Evolutionary conservation across 2,113 vertebrate species (phyloP).

Genomic region (Anhinga anhinga): DNA sequence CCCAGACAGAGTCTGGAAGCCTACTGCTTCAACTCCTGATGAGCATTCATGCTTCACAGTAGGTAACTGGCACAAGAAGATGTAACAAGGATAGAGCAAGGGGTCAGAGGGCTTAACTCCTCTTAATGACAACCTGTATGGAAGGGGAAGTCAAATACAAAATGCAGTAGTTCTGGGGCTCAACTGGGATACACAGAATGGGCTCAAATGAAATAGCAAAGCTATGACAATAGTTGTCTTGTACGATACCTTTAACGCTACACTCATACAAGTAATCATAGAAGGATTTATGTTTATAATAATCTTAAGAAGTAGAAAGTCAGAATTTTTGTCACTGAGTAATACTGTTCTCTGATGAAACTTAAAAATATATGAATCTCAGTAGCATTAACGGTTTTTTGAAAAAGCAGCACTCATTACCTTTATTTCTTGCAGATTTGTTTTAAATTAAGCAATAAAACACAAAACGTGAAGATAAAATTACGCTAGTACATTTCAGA

Average conservation of each 20-base stretch:
- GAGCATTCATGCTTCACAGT: constrained; percentile 30
- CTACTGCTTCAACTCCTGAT: constrained; percentile 29
- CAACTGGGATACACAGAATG: neutral
- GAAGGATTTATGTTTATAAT: neutral
- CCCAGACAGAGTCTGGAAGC: neutral
- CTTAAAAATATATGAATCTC: neutral
- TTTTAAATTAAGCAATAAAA: constrained; percentile 10
- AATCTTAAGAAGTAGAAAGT: neutral
- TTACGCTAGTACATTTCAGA: neutral
- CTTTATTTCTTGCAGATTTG: neutral
- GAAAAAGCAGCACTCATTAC: neutral
- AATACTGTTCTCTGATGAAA: neutral
- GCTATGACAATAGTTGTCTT: neutral
- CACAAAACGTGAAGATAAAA: neutral
- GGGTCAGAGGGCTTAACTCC: neutral
- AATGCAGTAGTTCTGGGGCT: neutral
- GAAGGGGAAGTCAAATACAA: neutral
- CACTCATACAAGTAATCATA: neutral
- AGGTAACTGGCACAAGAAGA: constrained; percentile 16
- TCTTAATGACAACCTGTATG: neutral
- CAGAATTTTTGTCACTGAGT: neutral
- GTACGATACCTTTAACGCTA: neutral
- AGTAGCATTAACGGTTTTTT: neutral
- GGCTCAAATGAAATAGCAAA: neutral
- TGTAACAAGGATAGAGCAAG: neutral